These are phyloP conservation scores for Tenebrosternarchus preto DNA, from an alignment of 2,113 vertebrate species.

Conservation along the genomic window DNA sequence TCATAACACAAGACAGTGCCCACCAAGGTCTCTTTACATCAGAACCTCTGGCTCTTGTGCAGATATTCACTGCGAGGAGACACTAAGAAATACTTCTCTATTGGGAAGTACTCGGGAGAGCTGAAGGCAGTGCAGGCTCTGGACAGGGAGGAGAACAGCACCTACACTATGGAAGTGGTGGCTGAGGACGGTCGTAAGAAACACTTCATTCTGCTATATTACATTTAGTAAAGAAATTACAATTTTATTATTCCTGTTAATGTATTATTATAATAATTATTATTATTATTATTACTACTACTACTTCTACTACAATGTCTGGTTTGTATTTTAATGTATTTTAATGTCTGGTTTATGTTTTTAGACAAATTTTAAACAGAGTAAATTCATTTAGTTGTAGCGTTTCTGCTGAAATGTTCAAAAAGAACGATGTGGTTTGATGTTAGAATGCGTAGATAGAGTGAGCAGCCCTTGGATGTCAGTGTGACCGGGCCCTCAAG, in stretches of 20 bases:
- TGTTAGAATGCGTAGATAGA: neutral
- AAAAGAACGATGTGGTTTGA: slow-evolving; percentile 1
- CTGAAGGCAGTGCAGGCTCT: slow-evolving; percentile 75
- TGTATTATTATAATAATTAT: too few species aligned
- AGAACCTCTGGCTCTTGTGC: slow-evolving; percentile 9
- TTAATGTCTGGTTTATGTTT: neutral
- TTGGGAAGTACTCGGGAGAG: slow-evolving; percentile 76
- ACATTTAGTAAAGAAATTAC: too few species aligned
- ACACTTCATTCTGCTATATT: neutral
- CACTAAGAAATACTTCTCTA: slow-evolving; percentile 78
- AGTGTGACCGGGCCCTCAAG: neutral
- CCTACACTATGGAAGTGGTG: slow-evolving; percentile 78
- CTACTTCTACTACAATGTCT: too few species aligned
- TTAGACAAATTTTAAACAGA: too few species aligned
- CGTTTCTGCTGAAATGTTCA: too few species aligned
- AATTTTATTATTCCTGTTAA: too few species aligned
- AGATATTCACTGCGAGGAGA: slow-evolving; percentile 82
- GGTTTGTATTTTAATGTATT: neutral
- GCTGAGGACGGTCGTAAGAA: slow-evolving; percentile 77
- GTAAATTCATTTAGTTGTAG: too few species aligned
- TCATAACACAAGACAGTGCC: slow-evolving; percentile 5
- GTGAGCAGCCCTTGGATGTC: slow-evolving; percentile 3
- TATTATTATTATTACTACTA: too few species aligned
- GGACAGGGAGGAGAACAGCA: slow-evolving; percentile 78
- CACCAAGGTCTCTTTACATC: neutral